Conservation (phyloP, 1,140 invertebrate genomes). For the Pinna nobilis region DNA sequence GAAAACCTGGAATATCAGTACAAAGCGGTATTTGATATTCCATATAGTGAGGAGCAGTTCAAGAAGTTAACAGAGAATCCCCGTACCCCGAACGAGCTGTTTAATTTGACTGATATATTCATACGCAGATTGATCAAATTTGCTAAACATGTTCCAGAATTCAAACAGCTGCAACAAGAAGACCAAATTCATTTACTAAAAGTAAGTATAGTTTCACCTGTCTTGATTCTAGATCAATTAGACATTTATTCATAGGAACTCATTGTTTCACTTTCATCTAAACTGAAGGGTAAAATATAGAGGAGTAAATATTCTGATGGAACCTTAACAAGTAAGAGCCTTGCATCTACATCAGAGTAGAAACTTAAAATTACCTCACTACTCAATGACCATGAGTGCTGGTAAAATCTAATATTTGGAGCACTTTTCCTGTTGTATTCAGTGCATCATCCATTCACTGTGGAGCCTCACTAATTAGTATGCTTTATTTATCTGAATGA, state of each 20-base stretch:
- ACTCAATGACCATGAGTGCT: too few species aligned
- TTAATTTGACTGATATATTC: slow-evolving; percentile 87
- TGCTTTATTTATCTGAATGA: too few species aligned
- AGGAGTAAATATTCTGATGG: too few species aligned
- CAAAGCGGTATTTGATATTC: slow-evolving; percentile 57
- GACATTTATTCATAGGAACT: background rate
- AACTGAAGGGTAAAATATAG: too few species aligned
- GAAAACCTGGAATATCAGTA: slow-evolving; percentile 54
- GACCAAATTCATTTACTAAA: slow-evolving; percentile 68
- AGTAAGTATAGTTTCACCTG: slow-evolving; percentile 38
- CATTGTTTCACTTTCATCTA: too few species aligned
- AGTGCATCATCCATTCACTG: too few species aligned
- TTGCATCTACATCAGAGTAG: too few species aligned
- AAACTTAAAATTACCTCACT: too few species aligned
- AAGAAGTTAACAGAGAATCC: slow-evolving; percentile 56
- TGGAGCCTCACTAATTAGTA: too few species aligned
- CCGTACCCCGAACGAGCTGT: slow-evolving; percentile 62
- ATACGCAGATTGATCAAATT: slow-evolving; percentile 83
- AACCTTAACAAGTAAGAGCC: too few species aligned
- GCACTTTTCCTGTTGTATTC: too few species aligned
- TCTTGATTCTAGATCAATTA: background rate
- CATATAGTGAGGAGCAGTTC: slow-evolving; percentile 56
- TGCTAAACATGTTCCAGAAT: slow-evolving; percentile 68
- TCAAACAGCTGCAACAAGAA: slow-evolving; percentile 61
- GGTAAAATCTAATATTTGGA: too few species aligned